A percentile compares a stretch with the other conserved stretches of the same genome.
Conservation (phyloP, 1,140 invertebrate species). For the Zaprionus vittiger region DNA sequence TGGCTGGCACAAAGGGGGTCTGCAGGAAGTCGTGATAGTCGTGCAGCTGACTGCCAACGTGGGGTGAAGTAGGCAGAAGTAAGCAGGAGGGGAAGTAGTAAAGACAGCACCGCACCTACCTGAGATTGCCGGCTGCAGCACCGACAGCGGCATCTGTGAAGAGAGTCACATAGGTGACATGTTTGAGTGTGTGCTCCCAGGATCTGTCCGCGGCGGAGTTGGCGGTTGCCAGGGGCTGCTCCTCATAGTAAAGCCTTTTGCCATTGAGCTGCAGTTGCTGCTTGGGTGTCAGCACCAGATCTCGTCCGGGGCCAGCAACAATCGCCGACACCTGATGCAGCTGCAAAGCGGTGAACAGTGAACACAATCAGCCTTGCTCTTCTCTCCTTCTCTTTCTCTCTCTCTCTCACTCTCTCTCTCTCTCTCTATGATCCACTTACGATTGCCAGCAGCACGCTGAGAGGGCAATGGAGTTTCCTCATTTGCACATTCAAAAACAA, state of each 20-base stretch:
- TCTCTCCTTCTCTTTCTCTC: not conserved
- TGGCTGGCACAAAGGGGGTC: constrained; percentile 85
- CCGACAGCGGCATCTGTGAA: constrained; percentile 80
- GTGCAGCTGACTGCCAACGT: constrained; percentile 64
- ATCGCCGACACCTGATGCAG: constrained; percentile 45
- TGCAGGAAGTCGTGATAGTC: constrained; percentile 76
- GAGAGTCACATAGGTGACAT: constrained; percentile 87
- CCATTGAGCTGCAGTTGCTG: constrained; percentile 60
- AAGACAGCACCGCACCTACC: constrained; percentile 45
- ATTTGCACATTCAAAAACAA: constrained; percentile 29
- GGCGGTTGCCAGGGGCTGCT: constrained; percentile 20
- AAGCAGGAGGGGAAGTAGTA: too few relatives aligned
- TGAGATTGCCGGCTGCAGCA: constrained; percentile 76
- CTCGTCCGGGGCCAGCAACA: constrained; percentile 67
- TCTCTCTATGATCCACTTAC: constrained; percentile 39
- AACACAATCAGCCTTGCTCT: not conserved
- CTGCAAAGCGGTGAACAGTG: constrained; percentile 28
- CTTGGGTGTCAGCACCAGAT: constrained; percentile 77
- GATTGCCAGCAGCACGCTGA: constrained; percentile 49
- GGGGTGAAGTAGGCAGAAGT: not conserved
- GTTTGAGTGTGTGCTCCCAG: constrained; percentile 86
- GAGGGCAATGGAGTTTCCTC: constrained; percentile 33
- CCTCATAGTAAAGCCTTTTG: constrained; percentile 75
- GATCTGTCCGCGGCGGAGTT: constrained; percentile 46
- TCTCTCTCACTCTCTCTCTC: too few relatives aligned